phyloP scores from a whole-genome alignment of 2,113 vertebrate genomes.

The Coracopsis vasa region DNA sequence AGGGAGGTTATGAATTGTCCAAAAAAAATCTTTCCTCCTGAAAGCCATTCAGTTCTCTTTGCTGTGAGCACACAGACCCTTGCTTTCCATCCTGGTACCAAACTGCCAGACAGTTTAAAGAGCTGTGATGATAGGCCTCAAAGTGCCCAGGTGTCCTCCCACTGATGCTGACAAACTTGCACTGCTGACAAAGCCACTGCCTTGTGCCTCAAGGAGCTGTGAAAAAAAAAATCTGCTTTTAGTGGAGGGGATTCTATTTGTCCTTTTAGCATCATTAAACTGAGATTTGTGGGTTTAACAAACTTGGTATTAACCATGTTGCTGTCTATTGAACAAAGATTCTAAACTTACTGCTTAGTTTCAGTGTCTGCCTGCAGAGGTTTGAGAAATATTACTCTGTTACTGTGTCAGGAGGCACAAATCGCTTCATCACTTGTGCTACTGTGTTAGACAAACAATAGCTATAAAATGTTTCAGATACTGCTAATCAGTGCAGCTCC shows the following conservation, averaged over 20 bases:
- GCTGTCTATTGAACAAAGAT: background rate
- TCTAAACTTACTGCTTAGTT: background rate
- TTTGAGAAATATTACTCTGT: background rate
- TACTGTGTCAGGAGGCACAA: background rate
- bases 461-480: background rate
- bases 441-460: background rate
- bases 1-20: background rate
- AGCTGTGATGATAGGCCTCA: background rate
- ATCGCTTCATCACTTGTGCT: background rate
- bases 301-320: background rate
- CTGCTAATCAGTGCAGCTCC: background rate
- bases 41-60: background rate
- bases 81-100: background rate
- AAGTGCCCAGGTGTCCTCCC: background rate
- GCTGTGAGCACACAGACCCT: no score
- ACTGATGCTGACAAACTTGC: rapidly evolving
- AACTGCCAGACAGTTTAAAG: background rate
- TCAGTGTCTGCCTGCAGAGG: background rate
- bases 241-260: background rate
- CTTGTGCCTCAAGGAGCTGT: background rate
- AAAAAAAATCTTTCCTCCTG: background rate
- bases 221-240: background rate
- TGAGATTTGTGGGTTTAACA: background rate
- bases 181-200: background rate
- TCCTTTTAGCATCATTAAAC: background rate